Percentiles rank a stretch among this genome's conserved stretches.
Evolutionary conservation across 2,113 vertebrate genomes (phyloP).

Genomic region (Istiophorus platypterus): DNA sequence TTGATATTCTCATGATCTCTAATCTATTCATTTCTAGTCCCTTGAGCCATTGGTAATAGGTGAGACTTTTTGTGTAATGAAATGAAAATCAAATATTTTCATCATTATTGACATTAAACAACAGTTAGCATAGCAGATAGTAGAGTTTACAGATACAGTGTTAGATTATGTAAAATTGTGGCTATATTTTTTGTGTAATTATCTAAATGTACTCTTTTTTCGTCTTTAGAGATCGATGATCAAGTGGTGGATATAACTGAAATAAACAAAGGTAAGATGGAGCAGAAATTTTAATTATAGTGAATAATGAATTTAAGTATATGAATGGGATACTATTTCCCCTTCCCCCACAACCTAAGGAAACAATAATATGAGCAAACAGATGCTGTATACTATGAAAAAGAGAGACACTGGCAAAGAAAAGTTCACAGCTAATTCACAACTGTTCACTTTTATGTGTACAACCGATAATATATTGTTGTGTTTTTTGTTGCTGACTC

Average conservation of each 20-base stretch:
- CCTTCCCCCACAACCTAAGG: neutral
- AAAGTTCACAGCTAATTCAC: too few relatives aligned
- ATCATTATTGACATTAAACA: neutral
- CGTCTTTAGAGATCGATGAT: conserved; percentile 7
- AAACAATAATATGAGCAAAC: neutral
- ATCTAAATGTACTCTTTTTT: neutral
- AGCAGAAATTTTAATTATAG: conserved; percentile 39
- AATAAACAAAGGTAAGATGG: conserved; percentile 41
- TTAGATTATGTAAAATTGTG: too few relatives aligned
- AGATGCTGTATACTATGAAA: too few relatives aligned
- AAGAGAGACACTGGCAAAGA: too few relatives aligned
- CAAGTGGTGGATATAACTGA: conserved; percentile 12
- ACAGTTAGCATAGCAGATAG: too few relatives aligned
- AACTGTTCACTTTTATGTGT: too few relatives aligned
- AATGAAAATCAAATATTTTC: neutral
- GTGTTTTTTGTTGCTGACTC: too few relatives aligned
- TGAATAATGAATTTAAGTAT: neutral
- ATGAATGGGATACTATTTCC: neutral
- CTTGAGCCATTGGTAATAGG: neutral
- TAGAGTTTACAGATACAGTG: too few relatives aligned
- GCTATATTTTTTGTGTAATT: neutral
- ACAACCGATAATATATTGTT: too few relatives aligned
- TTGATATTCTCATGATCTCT: neutral
- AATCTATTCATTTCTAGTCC: conserved; percentile 4
- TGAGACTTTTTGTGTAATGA: neutral